Base-by-base conservation (phyloP, 2,113 vertebrate genomes). In the Sinocyclocheilus rhinocerous region DNA sequence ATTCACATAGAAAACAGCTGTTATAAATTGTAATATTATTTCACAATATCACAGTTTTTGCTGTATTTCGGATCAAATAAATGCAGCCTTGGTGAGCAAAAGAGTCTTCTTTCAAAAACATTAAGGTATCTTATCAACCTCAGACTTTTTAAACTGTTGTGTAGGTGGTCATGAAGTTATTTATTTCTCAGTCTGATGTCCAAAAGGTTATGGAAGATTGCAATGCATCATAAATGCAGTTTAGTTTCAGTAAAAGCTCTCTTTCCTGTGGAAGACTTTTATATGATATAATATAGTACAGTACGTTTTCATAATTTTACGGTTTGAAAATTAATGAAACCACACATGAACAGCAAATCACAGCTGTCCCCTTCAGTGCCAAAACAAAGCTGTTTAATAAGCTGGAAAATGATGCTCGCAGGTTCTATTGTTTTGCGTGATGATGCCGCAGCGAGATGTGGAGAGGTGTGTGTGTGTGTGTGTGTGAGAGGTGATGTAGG, bases 391-490 rank as follows among this genome's bases (percentile, higher is more conserved):
- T 4, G 22, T n/a, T 78, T 63, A 70, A 72, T 59, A 63, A 77
- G 0, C 22, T 72, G 20, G 18, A 48, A 84, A 80, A 57, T 67
- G 45, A 69, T 61, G 69, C 36, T 61, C 26, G 16, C 48, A 36
- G 42, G 80, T 57, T 84, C 36, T 73, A 65, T 61, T 65, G 63
- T 86, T 84, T 69, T 15, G 72, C 1, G 39, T 10, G 13, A 39
- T 65, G 84, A 83, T 82, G 79, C 39, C 15, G 48, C 67, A 70
- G 67, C 3, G 29, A 20, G 67, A 8, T 13, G 48, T 20, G 42
- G 42, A 45, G 42, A 45, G 42, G 18, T 84, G 67, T 87, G 83
- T 85, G 83, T 16, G 65, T 24, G 73, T 79, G n/a, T 50, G 26
- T 65, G 78, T 24, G 77, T 75, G 36, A 45, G 45, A 57, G 48